Conservation (phyloP, 2,888 invertebrate genomes). For the Leptura quadrifasciata region DNA sequence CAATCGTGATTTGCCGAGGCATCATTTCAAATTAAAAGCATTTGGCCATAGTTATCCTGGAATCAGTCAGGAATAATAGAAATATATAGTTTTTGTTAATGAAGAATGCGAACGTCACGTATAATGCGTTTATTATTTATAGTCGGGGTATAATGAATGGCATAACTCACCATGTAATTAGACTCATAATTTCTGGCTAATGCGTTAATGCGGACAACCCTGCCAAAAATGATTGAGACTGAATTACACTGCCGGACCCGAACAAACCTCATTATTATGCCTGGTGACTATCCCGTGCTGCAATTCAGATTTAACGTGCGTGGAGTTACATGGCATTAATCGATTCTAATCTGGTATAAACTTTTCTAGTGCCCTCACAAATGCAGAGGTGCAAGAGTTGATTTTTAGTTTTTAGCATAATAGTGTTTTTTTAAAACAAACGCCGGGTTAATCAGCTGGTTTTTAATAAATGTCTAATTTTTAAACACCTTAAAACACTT, state of each 20-base stretch:
- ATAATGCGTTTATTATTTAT: slow-evolving; percentile 74
- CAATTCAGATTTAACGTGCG: slow-evolving; percentile 7
- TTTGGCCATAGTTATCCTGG: slow-evolving; percentile 56
- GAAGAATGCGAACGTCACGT: slow-evolving; percentile 71
- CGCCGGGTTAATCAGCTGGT: too few species aligned
- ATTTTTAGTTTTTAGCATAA: too few species aligned
- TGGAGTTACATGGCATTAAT: background rate
- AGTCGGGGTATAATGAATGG: slow-evolving; percentile 71
- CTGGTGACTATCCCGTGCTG: background rate
- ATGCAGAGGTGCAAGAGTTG: background rate
- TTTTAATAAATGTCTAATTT: too few species aligned
- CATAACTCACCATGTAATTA: slow-evolving; percentile 74
- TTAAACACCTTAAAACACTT: too few species aligned
- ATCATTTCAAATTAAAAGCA: slow-evolving; percentile 66
- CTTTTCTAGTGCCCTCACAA: background rate
- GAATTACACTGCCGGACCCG: slow-evolving; percentile 52
- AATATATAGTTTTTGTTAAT: slow-evolving; percentile 74
- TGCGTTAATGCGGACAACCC: slow-evolving; percentile 71
- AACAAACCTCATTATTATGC: slow-evolving; percentile 58
- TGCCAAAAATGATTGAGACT: slow-evolving; percentile 72
- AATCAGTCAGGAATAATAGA: slow-evolving; percentile 71
- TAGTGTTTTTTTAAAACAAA: too few species aligned
- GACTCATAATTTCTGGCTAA: slow-evolving; percentile 73
- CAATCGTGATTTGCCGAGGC: slow-evolving; percentile 52
- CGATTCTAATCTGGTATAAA: background rate